Percentiles rank a stretch among this genome's conserved stretches.
These are phyloP conservation scores for Calonectris borealis DNA, from an alignment of 2,113 vertebrate species.

Conservation along the genomic window DNA sequence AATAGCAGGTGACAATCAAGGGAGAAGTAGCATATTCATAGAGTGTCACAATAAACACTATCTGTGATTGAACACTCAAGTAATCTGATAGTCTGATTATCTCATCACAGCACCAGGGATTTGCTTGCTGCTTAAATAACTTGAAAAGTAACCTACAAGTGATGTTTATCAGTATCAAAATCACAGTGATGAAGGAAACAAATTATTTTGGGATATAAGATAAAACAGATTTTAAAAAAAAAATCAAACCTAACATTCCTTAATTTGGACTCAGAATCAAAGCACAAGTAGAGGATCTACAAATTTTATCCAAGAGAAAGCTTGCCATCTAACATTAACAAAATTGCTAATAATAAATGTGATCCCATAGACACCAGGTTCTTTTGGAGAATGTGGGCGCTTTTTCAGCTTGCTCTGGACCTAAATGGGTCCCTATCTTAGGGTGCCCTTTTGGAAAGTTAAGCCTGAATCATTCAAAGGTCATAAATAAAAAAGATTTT, in stretches of 20 bases:
- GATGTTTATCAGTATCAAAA: neutral
- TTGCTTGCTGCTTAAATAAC: neutral
- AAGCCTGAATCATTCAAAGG: neutral
- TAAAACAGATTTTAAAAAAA: neutral
- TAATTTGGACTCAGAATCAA: neutral
- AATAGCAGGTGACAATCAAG: neutral
- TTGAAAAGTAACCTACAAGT: neutral
- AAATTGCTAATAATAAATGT: neutral
- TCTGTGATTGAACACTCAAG: neutral
- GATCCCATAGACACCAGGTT: neutral
- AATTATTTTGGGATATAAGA: neutral
- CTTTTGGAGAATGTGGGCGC: neutral
- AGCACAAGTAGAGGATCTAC: neutral
- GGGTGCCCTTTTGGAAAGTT: fast-evolving
- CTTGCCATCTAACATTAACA: neutral
- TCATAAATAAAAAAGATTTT: neutral
- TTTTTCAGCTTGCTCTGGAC: neutral
- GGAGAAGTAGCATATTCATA: neutral
- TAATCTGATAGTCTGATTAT: neutral
- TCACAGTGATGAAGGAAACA: neutral
- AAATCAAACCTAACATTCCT: neutral
- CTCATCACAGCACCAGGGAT: neutral
- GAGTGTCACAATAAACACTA: neutral
- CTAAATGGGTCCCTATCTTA: neutral
- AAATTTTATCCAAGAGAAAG: neutral